These are phyloP conservation scores for Dasyprocta punctata DNA, from an alignment of 2,113 vertebrate genomes.

Conservation along the genomic window DNA sequence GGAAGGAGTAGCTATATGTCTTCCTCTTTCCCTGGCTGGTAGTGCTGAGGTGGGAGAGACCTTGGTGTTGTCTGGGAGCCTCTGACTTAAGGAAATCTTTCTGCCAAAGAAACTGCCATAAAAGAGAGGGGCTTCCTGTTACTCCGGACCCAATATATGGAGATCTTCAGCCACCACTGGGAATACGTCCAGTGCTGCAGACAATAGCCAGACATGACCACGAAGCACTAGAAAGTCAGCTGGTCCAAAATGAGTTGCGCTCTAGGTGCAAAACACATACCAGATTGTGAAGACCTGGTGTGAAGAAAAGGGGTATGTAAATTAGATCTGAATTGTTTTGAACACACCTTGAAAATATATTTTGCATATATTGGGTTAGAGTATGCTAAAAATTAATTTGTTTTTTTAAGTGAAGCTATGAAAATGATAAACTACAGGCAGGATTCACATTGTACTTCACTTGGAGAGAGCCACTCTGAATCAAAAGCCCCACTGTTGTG, in stretches of 20 bases:
- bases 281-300: not conserved
- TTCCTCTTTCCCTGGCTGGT: not conserved
- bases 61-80: not conserved
- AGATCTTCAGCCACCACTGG: not conserved
- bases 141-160: not conserved
- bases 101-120: not conserved
- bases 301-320: not conserved
- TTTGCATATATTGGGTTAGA: slow-evolving; percentile 38
- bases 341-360: not conserved
- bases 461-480: not conserved
- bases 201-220: not conserved
- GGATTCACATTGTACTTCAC: not conserved
- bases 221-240: not conserved
- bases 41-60: not conserved
- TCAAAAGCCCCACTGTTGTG: not conserved
- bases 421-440: not conserved
- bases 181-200: not conserved
- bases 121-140: not conserved
- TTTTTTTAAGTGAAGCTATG: not conserved
- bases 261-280: not conserved
- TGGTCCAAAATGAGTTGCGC: not conserved
- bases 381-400: slow-evolving; percentile 1
- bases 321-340: not conserved
- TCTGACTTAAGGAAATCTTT: not conserved
- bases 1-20: not conserved